Evolutionary conservation across 2,113 vertebrate genomes (phyloP).

Genomic region (Archocentrus centrarchus): DNA sequence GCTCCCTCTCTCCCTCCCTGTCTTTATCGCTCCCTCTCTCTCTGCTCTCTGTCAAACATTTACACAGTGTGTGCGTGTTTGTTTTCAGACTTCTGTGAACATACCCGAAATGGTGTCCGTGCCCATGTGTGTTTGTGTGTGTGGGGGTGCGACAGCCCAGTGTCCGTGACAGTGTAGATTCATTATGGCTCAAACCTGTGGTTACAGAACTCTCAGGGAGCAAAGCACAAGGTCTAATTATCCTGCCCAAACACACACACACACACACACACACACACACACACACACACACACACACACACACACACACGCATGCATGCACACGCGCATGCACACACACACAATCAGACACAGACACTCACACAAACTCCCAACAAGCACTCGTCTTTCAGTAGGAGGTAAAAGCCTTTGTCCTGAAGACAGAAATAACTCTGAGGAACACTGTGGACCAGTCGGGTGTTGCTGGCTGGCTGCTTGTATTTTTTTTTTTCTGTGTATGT

Average conservation of each 20-base stretch:
- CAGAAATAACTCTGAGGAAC: constrained; percentile 67
- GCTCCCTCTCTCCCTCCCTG: neutral
- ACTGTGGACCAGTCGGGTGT: constrained; percentile 47
- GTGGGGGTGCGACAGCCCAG: constrained; percentile 45
- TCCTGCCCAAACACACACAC: constrained; percentile 60
- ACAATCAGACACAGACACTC: constrained; percentile 14
- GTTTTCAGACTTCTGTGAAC: constrained; percentile 67
- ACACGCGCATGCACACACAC: constrained; percentile 32
- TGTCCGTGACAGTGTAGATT: constrained; percentile 72
- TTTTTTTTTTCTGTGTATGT: constrained; percentile 25
- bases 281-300: constrained; percentile 14
- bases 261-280: constrained; percentile 19
- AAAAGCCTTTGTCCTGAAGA: constrained; percentile 64
- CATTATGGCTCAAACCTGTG: constrained; percentile 70
- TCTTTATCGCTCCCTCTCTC: neutral
- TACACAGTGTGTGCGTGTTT: constrained; percentile 56
- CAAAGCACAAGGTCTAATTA: constrained; percentile 76
- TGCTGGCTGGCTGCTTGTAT: constrained; percentile 45
- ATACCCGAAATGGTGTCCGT: constrained; percentile 24
- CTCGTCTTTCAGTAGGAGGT: constrained; percentile 61
- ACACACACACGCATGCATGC: neutral
- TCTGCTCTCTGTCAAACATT: constrained; percentile 57
- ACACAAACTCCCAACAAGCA: constrained; percentile 41
- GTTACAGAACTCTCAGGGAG: constrained; percentile 72
- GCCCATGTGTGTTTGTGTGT: constrained; percentile 30